These are phyloP conservation scores for Polymixis flavicincta DNA, from an alignment of 2,888 invertebrate species.

Conservation along the genomic window DNA sequence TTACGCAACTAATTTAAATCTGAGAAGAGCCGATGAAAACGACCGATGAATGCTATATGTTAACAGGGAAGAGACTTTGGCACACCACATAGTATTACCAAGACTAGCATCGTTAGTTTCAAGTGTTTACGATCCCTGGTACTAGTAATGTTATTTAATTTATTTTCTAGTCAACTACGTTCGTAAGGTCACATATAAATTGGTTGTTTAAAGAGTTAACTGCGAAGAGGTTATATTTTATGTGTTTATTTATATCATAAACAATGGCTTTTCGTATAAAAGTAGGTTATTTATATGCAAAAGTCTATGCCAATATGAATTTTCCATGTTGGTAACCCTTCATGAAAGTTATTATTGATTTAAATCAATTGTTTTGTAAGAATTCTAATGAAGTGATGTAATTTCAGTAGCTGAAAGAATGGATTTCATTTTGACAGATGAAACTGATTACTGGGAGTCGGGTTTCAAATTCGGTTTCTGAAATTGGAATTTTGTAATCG, in stretches of 20 bases:
- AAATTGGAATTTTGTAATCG: conserved; percentile 22
- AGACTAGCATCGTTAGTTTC: conserved; percentile 40
- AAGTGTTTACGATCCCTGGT: conserved; percentile 53
- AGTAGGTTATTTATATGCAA: conserved; percentile 41
- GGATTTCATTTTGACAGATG: conserved; percentile 46
- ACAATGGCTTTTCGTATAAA: conserved; percentile 30
- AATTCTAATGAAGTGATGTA: conserved; percentile 39
- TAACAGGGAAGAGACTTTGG: conserved; percentile 49
- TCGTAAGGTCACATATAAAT: conserved; percentile 62
- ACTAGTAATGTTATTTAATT: conserved; percentile 60
- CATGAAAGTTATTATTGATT: conserved; percentile 11
- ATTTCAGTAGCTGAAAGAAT: conserved; percentile 50
- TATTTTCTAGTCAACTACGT: conserved; percentile 59
- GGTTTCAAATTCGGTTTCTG: conserved; percentile 47
- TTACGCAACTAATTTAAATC: conserved; percentile 57
- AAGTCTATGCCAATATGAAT: conserved; percentile 32
- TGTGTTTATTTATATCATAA: conserved; percentile 33
- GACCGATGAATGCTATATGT: conserved; percentile 44
- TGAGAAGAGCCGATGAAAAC: conserved; percentile 40
- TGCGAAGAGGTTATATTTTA: conserved; percentile 50
- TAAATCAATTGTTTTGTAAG: conserved; percentile 8
- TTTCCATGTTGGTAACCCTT: conserved; percentile 29
- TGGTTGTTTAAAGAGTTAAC: conserved; percentile 59
- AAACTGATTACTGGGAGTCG: conserved; percentile 49
- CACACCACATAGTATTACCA: conserved; percentile 32